Conservation (phyloP, 2,113 vertebrate genomes). For the Neomonachus schauinslandi region DNA sequence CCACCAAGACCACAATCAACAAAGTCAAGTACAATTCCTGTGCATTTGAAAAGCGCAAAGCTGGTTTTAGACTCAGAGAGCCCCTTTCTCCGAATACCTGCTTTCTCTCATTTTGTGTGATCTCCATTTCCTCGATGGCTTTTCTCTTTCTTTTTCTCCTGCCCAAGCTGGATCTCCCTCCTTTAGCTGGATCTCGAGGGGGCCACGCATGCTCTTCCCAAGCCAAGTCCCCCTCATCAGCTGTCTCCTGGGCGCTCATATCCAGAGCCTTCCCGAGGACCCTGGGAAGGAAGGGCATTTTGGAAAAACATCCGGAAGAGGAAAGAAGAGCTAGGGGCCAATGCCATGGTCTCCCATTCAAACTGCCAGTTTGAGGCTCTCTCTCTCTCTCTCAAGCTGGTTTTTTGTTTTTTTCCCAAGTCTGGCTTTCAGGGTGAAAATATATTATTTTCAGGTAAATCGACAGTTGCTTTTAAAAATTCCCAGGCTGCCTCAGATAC, state of each 20-base stretch:
- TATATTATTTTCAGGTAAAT: slow-evolving; percentile 23
- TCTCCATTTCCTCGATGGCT: neutral
- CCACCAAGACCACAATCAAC: slow-evolving; percentile 45
- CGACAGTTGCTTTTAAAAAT: neutral
- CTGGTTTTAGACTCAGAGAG: neutral
- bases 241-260: neutral
- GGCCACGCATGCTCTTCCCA: neutral
- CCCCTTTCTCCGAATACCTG: too few species aligned
- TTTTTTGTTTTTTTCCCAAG: neutral
- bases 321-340: neutral
- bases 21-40: slow-evolving; percentile 24
- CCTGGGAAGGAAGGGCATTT: neutral
- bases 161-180: neutral
- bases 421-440: slow-evolving; percentile 36
- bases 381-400: neutral
- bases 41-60: neutral
- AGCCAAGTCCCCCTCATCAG: neutral
- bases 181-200: neutral
- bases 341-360: neutral
- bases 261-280: neutral
- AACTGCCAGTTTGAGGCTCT: neutral
- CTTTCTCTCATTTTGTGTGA: neutral
- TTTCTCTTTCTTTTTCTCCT: neutral
- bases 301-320: neutral
- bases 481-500: neutral